These are phyloP conservation scores for Pseudomyrmex sp. DNA, from an alignment of 1,140 invertebrate genomes.

Conservation along the genomic window DNA sequence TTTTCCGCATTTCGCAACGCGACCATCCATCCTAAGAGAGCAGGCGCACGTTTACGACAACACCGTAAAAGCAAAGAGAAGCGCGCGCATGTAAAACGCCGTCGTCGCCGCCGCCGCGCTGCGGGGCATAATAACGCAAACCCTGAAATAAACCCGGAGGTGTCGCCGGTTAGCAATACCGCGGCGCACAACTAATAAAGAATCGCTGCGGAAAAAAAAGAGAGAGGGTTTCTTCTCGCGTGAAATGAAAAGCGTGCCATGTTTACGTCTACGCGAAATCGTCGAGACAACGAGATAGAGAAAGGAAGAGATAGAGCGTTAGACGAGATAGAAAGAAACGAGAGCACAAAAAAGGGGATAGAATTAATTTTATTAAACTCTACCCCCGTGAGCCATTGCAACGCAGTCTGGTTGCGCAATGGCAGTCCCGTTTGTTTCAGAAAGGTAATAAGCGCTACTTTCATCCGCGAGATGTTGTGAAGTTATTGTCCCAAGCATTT, in stretches of 20 bases:
- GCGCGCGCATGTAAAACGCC: conserved; percentile 31
- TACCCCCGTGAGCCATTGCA: conserved; percentile 59
- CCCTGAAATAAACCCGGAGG: conserved; percentile 46
- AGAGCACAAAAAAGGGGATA: not conserved
- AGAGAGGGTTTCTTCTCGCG: not conserved
- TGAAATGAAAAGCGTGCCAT: conserved; percentile 63
- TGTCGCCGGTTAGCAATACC: conserved; percentile 18
- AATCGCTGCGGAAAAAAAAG: not conserved
- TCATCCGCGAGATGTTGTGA: conserved; percentile 72
- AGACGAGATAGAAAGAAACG: conserved; percentile 13
- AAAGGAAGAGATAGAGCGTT: not conserved
- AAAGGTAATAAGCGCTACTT: conserved; percentile 73
- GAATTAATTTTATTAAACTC: conserved; percentile 75
- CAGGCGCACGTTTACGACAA: conserved; percentile 15
- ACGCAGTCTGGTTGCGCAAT: conserved; percentile 37
- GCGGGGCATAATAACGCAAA: conserved; percentile 13
- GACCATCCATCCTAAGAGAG: not conserved
- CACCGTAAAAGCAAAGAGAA: conserved; percentile 33
- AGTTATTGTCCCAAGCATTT: conserved; percentile 67
- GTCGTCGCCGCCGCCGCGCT: not conserved
- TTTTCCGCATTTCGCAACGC: conserved; percentile 25
- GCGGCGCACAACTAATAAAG: conserved; percentile 21
- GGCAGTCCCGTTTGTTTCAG: conserved; percentile 67
- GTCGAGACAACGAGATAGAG: conserved; percentile 21
- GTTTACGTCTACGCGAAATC: conserved; percentile 42